Percentiles rank a stretch among this genome's conserved stretches.
Evolutionary conservation across 37 sponge, comb jelly and placozoan genomes (phyloP).

Genomic region (Cladorhizidae sp.): DNA sequence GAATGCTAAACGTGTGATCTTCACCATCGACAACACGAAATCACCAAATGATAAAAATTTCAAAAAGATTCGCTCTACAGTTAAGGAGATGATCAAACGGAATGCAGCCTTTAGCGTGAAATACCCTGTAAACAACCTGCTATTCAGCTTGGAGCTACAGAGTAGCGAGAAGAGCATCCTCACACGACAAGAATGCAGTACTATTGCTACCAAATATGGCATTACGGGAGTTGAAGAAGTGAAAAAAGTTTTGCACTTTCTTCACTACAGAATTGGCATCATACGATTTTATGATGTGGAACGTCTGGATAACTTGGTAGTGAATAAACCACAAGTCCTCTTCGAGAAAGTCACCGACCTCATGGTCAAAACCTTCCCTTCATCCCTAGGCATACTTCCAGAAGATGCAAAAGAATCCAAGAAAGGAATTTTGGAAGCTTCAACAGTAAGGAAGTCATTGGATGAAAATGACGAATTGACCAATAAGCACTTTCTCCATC

Average conservation of each 20-base stretch:
- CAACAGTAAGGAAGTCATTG: background rate
- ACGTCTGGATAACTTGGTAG: background rate
- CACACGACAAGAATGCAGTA: background rate
- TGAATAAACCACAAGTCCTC: background rate
- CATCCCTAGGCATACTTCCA: background rate
- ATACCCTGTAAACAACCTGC: too few species aligned
- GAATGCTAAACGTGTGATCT: background rate
- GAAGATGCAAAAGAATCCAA: background rate
- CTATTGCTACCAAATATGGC: background rate
- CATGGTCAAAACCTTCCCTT: too few species aligned
- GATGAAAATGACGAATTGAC: background rate
- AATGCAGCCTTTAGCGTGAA: background rate
- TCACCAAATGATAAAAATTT: background rate
- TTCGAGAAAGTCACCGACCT: too few species aligned
- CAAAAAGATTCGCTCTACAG: background rate
- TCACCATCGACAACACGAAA: background rate
- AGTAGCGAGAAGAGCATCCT: background rate
- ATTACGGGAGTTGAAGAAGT: background rate
- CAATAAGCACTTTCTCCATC: background rate
- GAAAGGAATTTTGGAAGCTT: background rate
- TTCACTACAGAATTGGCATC: too few species aligned
- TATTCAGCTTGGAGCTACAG: background rate
- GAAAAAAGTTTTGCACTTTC: too few species aligned
- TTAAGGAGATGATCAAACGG: background rate
- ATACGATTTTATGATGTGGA: background rate